Evolutionary conservation across 2,888 invertebrate species (phyloP).

Genomic region (Seira sanloemensis): DNA sequence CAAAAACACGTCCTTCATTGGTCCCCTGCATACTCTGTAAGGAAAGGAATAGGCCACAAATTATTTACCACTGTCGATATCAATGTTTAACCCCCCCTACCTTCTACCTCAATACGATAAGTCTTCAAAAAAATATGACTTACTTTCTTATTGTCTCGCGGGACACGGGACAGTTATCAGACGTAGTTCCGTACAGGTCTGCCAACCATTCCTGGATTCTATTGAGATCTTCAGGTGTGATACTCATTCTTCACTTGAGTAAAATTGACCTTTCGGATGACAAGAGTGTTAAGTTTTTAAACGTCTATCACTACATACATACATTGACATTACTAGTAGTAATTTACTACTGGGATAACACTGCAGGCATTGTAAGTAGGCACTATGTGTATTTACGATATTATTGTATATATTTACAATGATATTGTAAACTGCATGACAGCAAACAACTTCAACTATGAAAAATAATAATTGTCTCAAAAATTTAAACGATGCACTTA

Average conservation of each 20-base stretch:
- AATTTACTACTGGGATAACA: no score
- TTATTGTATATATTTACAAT: no score
- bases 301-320: no score
- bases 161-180: constrained; percentile 30
- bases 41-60: neutral
- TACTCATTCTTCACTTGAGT: neutral
- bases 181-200: constrained; percentile 7
- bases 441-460: no score
- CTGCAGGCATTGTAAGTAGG: no score
- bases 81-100: neutral
- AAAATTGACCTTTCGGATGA: no score
- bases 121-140: neutral
- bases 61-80: neutral
- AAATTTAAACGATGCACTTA: no score
- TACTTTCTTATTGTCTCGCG: constrained; percentile 52
- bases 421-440: no score
- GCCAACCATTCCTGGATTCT: neutral
- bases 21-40: constrained; percentile 53
- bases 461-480: no score
- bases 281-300: no score
- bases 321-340: no score
- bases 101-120: neutral
- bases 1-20: constrained; percentile 50
- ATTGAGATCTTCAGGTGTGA: neutral
- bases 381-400: no score